phyloP scores from a whole-genome alignment of 1,140 invertebrate genomes.

The Hetaerina americana region DNA sequence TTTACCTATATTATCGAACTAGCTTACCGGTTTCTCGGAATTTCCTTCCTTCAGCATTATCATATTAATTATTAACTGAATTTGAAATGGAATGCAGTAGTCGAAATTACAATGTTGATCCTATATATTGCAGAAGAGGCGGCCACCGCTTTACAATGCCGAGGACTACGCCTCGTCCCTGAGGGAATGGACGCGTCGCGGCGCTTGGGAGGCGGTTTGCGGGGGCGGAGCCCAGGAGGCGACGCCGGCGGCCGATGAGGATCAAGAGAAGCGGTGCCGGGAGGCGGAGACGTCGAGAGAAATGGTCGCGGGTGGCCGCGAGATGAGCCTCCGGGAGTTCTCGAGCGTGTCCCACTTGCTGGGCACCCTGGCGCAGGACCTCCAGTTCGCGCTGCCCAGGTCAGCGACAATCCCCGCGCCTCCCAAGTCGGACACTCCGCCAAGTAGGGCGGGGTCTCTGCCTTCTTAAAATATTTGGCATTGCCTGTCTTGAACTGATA shows the following conservation, averaged over 20 bases:
- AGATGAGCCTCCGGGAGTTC: constrained; percentile 78
- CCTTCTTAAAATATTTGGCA: too few relatives aligned
- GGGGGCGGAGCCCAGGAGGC: constrained; percentile 12
- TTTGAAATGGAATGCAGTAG: too few relatives aligned
- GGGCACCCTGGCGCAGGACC: constrained; percentile 71
- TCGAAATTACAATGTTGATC: too few relatives aligned
- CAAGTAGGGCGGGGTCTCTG: too few relatives aligned
- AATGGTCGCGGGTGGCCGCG: constrained; percentile 22
- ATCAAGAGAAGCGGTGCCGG: background rate
- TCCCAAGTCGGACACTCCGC: too few relatives aligned
- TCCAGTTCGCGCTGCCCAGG: constrained; percentile 77
- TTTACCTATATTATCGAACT: too few relatives aligned
- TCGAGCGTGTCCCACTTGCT: constrained; percentile 72
- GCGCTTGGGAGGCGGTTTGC: constrained; percentile 18
- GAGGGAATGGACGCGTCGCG: constrained; percentile 57
- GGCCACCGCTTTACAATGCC: constrained; percentile 73
- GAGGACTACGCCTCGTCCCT: constrained; percentile 67
- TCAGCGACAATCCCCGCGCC: constrained; percentile 31
- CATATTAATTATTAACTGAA: too few relatives aligned
- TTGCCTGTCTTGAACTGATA: too few relatives aligned
- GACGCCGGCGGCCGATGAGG: constrained; percentile 17
- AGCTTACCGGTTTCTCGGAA: too few relatives aligned
- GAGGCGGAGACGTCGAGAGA: constrained; percentile 14
- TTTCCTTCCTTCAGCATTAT: too few relatives aligned
- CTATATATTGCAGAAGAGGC: constrained; percentile 61